A percentile compares a stretch with the other conserved stretches of the same genome.
Conservation (phyloP, 2,888 invertebrate species). For the Amphimallon solstitiale region DNA sequence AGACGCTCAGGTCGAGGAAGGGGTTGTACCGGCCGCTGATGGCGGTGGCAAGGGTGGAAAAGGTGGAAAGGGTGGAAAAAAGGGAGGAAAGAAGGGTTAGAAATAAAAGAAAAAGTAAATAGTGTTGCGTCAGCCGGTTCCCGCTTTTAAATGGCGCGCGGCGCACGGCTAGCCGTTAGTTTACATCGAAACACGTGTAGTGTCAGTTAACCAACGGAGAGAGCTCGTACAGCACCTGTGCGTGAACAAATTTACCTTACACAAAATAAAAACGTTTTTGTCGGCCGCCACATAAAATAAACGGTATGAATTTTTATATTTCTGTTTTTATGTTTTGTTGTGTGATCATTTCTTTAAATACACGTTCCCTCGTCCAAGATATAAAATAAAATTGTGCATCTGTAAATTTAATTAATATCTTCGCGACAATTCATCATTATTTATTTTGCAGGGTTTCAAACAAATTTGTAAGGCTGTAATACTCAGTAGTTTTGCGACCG, state of each 20-base stretch:
- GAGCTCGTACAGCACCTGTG: no score
- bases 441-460: no score
- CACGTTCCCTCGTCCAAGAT: not conserved
- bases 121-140: constrained; percentile 20
- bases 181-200: constrained; percentile 13
- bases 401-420: no score
- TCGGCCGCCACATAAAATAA: constrained; percentile 17
- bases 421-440: no score
- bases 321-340: constrained; percentile 13
- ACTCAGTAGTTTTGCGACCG: no score
- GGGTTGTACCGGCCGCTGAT: constrained; percentile 53
- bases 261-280: constrained; percentile 20
- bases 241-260: not conserved
- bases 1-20: constrained; percentile 75
- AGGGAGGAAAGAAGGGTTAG: constrained; percentile 12
- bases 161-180: not conserved
- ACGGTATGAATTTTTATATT: constrained; percentile 31
- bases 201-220: constrained; percentile 15
- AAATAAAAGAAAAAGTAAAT: constrained; percentile 30
- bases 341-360: constrained; percentile 8
- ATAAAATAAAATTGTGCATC: constrained; percentile 16
- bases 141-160: constrained; percentile 12
- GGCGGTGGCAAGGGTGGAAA: constrained; percentile 48
- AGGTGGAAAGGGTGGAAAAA: constrained; percentile 38
- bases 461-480: no score